A percentile compares a stretch with the other conserved stretches of the same genome.
Conservation (phyloP, 2,797 vertebrate species). For the Vireo griseus region DNA sequence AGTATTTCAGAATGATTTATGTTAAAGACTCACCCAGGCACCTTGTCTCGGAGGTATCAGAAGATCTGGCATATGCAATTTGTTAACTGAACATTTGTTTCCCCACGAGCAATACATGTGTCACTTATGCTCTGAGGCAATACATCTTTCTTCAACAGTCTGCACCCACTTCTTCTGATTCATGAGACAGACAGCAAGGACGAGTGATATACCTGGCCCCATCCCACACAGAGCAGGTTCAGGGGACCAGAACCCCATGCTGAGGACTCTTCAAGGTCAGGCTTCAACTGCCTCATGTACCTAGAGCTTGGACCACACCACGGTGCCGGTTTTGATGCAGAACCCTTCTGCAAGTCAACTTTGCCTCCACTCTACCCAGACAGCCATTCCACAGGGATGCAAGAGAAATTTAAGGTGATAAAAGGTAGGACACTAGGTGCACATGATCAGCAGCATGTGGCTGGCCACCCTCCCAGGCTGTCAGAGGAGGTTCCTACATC, state of each 20-base stretch:
- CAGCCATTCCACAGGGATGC: neutral
- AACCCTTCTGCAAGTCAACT: neutral
- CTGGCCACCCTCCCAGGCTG: neutral
- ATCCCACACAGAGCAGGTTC: neutral
- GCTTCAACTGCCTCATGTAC: neutral
- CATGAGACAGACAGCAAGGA: fast-evolving
- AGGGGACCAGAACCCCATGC: fast-evolving
- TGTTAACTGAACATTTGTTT: neutral
- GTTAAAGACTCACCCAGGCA: neutral
- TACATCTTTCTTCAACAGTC: neutral
- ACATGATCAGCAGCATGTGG: fast-evolving
- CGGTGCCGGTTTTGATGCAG: neutral
- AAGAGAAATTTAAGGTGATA: neutral
- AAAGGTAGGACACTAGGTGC: neutral
- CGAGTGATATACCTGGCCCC: neutral
- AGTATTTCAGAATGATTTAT: neutral
- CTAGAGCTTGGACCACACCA: neutral
- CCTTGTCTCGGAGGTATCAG: slow-evolving; percentile 12
- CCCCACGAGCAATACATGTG: neutral
- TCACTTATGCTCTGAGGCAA: neutral
- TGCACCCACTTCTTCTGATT: neutral
- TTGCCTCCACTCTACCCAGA: neutral
- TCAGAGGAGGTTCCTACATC: fast-evolving
- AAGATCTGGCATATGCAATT: neutral
- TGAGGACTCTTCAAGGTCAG: neutral